Evolutionary conservation across 2,113 vertebrate genomes (phyloP).

Genomic region (Hirundichthys speculiger): DNA sequence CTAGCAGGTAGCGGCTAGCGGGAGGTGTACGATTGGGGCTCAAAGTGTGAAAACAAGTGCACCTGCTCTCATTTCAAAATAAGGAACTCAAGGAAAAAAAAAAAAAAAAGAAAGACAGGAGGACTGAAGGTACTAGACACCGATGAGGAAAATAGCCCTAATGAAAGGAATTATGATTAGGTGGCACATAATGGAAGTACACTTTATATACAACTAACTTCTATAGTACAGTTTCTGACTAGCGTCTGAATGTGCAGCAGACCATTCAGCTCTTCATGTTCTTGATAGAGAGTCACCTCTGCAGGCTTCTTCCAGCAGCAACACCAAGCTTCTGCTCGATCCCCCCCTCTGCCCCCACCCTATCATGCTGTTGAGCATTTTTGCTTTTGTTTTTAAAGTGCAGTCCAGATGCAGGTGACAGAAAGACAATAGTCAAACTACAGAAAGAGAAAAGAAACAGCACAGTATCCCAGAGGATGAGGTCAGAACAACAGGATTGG

Average conservation of each 20-base stretch:
- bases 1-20: no score
- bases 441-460: constrained; percentile 22
- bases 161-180: constrained; percentile 15
- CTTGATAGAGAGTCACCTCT: background rate
- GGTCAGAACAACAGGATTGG: constrained; percentile 51
- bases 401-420: constrained; percentile 81
- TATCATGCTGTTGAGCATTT: constrained; percentile 39
- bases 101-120: no score
- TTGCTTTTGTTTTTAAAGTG: constrained; percentile 80
- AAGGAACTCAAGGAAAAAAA: no score
- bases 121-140: background rate
- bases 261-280: background rate
- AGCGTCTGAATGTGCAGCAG: constrained; percentile 17
- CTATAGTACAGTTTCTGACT: constrained; percentile 34
- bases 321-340: constrained; percentile 2
- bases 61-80: no score
- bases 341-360: background rate
- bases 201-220: constrained; percentile 40
- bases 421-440: constrained; percentile 50
- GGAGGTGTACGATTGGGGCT: no score
- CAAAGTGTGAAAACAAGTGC: no score
- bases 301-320: constrained; percentile 6
- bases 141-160: constrained; percentile 29
- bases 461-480: constrained; percentile 33
- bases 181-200: constrained; percentile 21